Evolutionary conservation across 2,113 vertebrate genomes (phyloP).

Genomic region (Anseranas semipalmata): DNA sequence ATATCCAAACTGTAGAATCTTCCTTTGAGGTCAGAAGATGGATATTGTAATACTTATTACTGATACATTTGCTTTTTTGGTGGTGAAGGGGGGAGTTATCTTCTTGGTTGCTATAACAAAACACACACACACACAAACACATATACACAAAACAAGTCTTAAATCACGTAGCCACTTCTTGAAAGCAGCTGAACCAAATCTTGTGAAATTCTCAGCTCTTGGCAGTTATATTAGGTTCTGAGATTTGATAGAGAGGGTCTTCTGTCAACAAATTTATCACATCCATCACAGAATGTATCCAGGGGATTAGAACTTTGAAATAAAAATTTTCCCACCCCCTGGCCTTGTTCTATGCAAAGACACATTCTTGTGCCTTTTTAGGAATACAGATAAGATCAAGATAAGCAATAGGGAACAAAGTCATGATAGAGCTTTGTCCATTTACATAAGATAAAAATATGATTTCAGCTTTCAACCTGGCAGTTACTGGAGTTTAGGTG

Average conservation of each 20-base stretch:
- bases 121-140: no score
- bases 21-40: not conserved
- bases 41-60: not conserved
- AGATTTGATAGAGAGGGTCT: not conserved
- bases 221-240: slow-evolving; percentile 14
- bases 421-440: not conserved
- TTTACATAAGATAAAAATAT: not conserved
- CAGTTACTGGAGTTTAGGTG: not conserved
- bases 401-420: not conserved
- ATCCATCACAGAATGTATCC: not conserved
- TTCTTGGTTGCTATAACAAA: not conserved
- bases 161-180: not conserved
- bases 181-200: slow-evolving; percentile 46
- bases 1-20: not conserved
- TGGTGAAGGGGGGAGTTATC: not conserved
- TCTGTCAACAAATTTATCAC: slow-evolving; percentile 39
- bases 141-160: not conserved
- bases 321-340: not conserved
- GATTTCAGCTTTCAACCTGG: not conserved
- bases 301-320: slow-evolving; percentile 1
- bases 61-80: not conserved
- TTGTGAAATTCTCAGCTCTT: slow-evolving; percentile 31
- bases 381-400: not conserved
- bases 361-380: not conserved
- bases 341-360: not conserved